Evolutionary conservation across 1,140 invertebrate species (phyloP), one percentile per base, ranked within the genome.

Genomic region (Orius laevigatus): DNA sequence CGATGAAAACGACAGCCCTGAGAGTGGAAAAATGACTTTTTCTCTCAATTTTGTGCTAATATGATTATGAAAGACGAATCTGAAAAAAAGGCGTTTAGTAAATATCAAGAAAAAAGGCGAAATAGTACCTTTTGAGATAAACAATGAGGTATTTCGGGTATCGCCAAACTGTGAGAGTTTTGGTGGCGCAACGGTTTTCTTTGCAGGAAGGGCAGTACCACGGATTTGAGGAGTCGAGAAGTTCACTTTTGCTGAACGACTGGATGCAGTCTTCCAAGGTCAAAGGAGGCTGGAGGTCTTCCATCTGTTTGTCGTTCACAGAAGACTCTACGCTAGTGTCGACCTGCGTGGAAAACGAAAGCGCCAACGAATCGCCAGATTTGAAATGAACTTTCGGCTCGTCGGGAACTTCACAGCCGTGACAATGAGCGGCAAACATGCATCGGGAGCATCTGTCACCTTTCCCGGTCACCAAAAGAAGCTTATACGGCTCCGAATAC

Each of bases 141-240:
- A 81, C 72, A 59, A 81, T 79, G 5, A 81, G 67, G 56, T 72
- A 78, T 61, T 78, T 74, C 5, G 79, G 78, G 60, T 74, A 79
- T 53, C 73, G 66, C 67, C 77, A 79, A 42, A 81, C 72, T 8
- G 75, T 74, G 39, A 82, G 66, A 6, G 76, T 78, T 61, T 81
- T 81, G 19, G 74, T 79, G 8, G 79, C 79, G 62, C 74, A 73
- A 55, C 77, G 76, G 56, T 79, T 79, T 50, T 66, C 66, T 55
- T 74, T 65, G 58, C 78, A 81, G 46, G 68, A 67, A 5, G 78
- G 76, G 63, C 79, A 81, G 62, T 70, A 78, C 78, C 79, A 81
- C 14, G 76, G 77, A 65, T 80, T 81, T 53, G 77, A 70, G 55
- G 76, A 72, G 59, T 80, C 78, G 54, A 81, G 62, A 19, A 68